Evolutionary conservation across 2,888 invertebrate species (phyloP).

Genomic region (Caenorhabditis japonica): DNA sequence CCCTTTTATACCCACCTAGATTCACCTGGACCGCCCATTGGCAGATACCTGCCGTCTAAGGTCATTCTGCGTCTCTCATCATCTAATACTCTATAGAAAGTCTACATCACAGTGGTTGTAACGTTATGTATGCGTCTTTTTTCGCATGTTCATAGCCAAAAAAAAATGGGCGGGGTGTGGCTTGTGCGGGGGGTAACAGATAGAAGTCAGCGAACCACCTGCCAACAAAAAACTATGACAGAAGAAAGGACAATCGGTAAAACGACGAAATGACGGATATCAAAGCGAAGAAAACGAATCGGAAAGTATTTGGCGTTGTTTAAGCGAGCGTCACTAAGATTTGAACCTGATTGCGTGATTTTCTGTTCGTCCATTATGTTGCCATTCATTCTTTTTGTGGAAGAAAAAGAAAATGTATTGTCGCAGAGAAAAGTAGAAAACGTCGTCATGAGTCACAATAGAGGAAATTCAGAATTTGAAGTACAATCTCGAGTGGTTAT

Average conservation of each 20-base stretch:
- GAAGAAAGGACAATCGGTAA: constrained; percentile 35
- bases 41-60: constrained; percentile 30
- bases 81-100: constrained; percentile 9
- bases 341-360: constrained; percentile 32
- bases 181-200: constrained; percentile 27
- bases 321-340: constrained; percentile 6
- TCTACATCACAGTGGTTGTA: constrained; percentile 33
- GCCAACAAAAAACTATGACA: constrained; percentile 36
- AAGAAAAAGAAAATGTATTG: neutral
- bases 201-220: too few relatives aligned
- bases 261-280: constrained; percentile 18
- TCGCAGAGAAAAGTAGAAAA: neutral
- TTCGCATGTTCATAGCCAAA: constrained; percentile 12
- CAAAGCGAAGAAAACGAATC: constrained; percentile 34
- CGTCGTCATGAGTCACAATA: constrained; percentile 26
- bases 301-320: constrained; percentile 17
- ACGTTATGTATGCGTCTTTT: constrained; percentile 39
- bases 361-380: constrained; percentile 19
- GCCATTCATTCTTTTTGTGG: too few relatives aligned
- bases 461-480: neutral
- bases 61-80: constrained; percentile 44
- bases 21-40: constrained; percentile 42
- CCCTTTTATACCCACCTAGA: constrained; percentile 32
- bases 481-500: constrained; percentile 20
- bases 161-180: constrained; percentile 42